Conservation (phyloP, 2,888 invertebrate species). For the Thymelicus lineola region DNA sequence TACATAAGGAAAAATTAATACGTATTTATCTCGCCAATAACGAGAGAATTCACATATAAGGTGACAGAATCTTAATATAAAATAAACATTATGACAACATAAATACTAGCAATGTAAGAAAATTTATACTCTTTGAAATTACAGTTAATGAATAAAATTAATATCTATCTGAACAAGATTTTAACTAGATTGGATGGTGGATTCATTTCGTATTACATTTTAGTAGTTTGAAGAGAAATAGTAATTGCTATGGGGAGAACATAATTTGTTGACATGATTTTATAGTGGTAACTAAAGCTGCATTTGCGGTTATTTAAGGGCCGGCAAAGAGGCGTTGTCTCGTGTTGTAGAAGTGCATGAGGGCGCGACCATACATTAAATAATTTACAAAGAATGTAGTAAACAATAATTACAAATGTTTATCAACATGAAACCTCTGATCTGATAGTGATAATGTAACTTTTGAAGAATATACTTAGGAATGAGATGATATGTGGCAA, state of each 20-base stretch:
- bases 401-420: no score
- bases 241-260: background rate
- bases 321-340: no score
- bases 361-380: no score
- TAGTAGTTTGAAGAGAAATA: background rate
- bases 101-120: slow-evolving; percentile 23
- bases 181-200: slow-evolving; percentile 11
- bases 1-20: slow-evolving; percentile 28
- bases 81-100: slow-evolving; percentile 36
- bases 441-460: no score
- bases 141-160: slow-evolving; percentile 22
- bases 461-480: no score
- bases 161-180: slow-evolving; percentile 5
- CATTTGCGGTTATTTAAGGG: no score
- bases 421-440: no score
- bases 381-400: no score
- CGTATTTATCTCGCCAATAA: slow-evolving; percentile 25
- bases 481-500: no score
- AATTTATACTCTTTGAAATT: slow-evolving; percentile 25
- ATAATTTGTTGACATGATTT: background rate
- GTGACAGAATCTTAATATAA: slow-evolving; percentile 23
- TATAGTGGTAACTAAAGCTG: no score
- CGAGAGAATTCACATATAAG: slow-evolving; percentile 24
- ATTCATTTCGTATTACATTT: background rate
- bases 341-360: no score